Conservation (phyloP, 2,113 vertebrate species). For the Triplophysa dalaica region DNA sequence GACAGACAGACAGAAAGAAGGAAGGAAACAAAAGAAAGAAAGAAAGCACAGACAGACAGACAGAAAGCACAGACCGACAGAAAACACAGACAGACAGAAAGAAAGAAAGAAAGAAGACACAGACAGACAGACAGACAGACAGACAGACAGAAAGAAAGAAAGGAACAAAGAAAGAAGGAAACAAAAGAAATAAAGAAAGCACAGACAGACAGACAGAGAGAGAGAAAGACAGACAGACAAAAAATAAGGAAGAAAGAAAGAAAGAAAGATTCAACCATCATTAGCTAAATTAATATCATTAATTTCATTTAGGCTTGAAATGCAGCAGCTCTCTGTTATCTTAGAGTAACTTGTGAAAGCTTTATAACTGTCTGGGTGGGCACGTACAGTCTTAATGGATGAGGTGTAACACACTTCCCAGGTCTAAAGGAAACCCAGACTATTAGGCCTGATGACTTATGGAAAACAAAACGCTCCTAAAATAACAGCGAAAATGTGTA, state of each 20-base stretch:
- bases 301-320: conserved; percentile 35
- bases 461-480: conserved; percentile 24
- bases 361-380: conserved; percentile 27
- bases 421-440: conserved; percentile 17
- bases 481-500: conserved; percentile 23
- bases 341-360: conserved; percentile 2
- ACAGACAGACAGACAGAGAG: background rate
- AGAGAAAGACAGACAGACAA: background rate
- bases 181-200: no score
- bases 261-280: conserved; percentile 40
- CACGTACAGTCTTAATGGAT: conserved; percentile 40
- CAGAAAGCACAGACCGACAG: conserved; percentile 6
- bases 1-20: background rate
- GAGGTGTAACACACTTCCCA: conserved; percentile 31
- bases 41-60: conserved; percentile 5
- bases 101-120: background rate
- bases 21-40: background rate
- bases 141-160: background rate
- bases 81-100: background rate
- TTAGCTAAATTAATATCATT: conserved; percentile 16
- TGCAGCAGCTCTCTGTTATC: conserved; percentile 36
- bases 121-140: conserved; percentile 29
- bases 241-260: background rate
- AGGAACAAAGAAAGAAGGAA: background rate
- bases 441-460: conserved; percentile 36